Conservation (phyloP, 2,113 vertebrate genomes). For the Halcyon senegalensis region DNA sequence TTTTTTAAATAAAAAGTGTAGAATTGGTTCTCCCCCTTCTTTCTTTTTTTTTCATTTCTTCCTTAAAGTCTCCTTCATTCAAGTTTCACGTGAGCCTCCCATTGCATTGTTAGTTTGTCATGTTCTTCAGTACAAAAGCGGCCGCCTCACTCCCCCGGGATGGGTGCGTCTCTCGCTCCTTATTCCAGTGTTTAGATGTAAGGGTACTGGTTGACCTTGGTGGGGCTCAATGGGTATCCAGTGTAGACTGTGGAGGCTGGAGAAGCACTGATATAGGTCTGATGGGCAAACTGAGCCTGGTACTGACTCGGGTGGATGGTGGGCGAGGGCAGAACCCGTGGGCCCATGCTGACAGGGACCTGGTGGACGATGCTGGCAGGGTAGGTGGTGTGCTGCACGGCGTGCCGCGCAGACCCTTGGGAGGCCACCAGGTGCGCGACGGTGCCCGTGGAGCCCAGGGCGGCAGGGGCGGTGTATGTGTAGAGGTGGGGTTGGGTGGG, state of each 20-base stretch:
- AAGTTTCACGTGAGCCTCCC: constrained; percentile 67
- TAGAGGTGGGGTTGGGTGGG: constrained; percentile 95
- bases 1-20: constrained; percentile 80
- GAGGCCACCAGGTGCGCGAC: constrained; percentile 96
- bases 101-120: constrained; percentile 70
- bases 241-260: constrained; percentile 98
- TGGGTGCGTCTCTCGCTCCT: constrained; percentile 1
- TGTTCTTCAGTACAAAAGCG: constrained; percentile 68
- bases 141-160: constrained; percentile 33
- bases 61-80: constrained; percentile 75
- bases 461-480: constrained; percentile 89
- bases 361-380: constrained; percentile 94
- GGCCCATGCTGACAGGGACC: constrained; percentile 96
- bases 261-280: constrained; percentile 98
- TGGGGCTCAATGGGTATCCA: constrained; percentile 99
- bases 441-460: constrained; percentile 91
- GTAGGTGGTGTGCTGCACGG: constrained; percentile 91
- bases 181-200: constrained; percentile 93
- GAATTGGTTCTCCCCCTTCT: constrained; percentile 66
- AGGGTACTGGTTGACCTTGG: constrained; percentile 99
- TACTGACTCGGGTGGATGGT: constrained; percentile 95
- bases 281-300: constrained; percentile 96
- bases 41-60: constrained; percentile 63
- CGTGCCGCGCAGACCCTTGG: constrained; percentile 89
- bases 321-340: constrained; percentile 92